Evolutionary conservation across 2,888 invertebrate species (phyloP).

Genomic region (Parnassius mnemosyne): DNA sequence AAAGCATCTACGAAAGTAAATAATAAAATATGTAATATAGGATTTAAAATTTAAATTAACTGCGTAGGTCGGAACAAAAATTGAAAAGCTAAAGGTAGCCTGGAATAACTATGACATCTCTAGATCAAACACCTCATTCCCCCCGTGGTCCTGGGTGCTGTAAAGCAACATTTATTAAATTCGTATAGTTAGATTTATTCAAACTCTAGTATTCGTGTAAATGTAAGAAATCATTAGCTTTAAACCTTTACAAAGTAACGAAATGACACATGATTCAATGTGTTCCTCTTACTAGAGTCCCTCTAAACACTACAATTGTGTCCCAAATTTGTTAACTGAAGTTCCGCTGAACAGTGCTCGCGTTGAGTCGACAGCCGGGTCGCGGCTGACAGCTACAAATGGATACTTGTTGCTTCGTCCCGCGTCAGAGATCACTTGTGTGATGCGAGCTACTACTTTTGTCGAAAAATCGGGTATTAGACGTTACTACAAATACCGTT

Average conservation of each 20-base stretch:
- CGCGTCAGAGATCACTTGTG: conserved; percentile 1
- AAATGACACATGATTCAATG: no score
- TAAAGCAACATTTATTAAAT: no score
- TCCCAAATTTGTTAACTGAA: conserved; percentile 21
- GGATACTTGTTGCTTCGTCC: conserved; percentile 55
- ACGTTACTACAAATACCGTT: background rate
- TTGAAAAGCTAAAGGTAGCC: no score
- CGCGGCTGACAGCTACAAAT: conserved; percentile 59
- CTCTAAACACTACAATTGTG: conserved; percentile 10
- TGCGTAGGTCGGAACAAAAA: no score
- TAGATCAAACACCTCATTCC: no score
- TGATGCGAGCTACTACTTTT: conserved; percentile 6
- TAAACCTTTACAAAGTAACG: background rate
- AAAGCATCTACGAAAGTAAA: no score
- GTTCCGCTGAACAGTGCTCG: conserved; percentile 19
- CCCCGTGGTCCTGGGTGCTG: no score
- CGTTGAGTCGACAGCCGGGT: conserved; percentile 30
- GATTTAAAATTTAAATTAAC: no score
- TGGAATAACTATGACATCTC: no score
- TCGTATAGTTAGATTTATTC: no score
- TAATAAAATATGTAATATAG: no score
- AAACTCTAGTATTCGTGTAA: background rate
- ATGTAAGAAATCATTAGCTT: background rate
- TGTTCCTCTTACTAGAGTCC: background rate
- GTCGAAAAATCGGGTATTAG: conserved; percentile 5